Evolutionary conservation across 1,140 invertebrate genomes (phyloP).

Genomic region (Brachionus asplanchnoidis): DNA sequence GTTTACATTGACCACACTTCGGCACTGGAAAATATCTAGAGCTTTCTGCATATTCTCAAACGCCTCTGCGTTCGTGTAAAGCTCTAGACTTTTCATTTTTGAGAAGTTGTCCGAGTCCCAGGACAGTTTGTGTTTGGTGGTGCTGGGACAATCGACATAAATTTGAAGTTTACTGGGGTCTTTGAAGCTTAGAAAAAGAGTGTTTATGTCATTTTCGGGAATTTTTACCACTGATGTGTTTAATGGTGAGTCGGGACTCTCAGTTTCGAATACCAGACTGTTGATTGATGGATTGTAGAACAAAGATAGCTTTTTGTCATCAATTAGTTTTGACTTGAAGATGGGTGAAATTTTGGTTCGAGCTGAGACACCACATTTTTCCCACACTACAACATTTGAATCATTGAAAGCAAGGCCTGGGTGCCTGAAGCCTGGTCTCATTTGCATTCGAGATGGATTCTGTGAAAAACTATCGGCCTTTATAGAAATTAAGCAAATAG

Average conservation of each 20-base stretch:
- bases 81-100: background rate
- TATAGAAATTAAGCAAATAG: background rate
- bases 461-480: background rate
- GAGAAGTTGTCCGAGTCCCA: background rate
- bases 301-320: background rate
- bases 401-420: background rate
- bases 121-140: background rate
- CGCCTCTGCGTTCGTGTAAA: background rate
- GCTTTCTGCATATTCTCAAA: background rate
- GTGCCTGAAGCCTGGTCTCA: background rate
- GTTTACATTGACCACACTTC: background rate
- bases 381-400: slow-evolving; percentile 6
- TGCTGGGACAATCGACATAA: background rate
- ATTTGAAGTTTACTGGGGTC: background rate
- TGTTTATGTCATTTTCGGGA: background rate
- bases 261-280: background rate
- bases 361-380: slow-evolving; percentile 5
- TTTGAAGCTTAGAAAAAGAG: background rate
- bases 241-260: background rate
- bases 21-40: background rate
- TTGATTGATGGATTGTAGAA: slow-evolving; percentile 6
- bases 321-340: background rate
- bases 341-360: background rate
- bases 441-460: background rate
- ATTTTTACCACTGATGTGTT: background rate